Percentiles rank a stretch among this genome's conserved stretches.
phyloP scores from a whole-genome alignment of 2,888 invertebrate genomes.

The Athalia rosae region DNA sequence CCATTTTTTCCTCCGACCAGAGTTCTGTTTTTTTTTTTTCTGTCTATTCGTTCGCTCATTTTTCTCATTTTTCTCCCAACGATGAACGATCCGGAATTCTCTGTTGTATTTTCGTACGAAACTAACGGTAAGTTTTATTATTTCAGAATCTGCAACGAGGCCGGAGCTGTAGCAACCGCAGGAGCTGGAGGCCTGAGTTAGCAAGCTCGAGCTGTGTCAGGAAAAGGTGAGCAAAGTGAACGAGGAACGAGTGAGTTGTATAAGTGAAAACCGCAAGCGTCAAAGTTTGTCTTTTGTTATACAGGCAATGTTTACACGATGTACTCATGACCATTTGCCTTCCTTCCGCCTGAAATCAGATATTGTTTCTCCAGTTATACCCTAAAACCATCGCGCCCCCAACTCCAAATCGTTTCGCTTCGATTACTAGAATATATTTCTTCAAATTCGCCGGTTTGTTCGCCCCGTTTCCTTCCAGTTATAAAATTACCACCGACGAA shows the following conservation, averaged over 20 bases:
- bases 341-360: background rate
- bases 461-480: constrained; percentile 1
- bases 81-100: background rate
- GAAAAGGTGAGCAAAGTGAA: constrained; percentile 17
- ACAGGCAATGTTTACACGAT: constrained; percentile 2
- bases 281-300: constrained; percentile 35
- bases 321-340: constrained; percentile 14
- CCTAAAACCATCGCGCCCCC: background rate
- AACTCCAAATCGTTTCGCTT: background rate
- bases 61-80: too few species aligned
- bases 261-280: constrained; percentile 26
- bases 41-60: too few species aligned
- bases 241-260: background rate
- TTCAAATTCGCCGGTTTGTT: constrained; percentile 16
- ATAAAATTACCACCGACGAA: constrained; percentile 1
- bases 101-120: background rate
- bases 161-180: background rate
- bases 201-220: constrained; percentile 22
- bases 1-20: too few species aligned
- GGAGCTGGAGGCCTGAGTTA: constrained; percentile 20
- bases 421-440: background rate
- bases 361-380: too few species aligned
- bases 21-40: too few species aligned
- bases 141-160: constrained; percentile 34
- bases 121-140: constrained; percentile 4